These are phyloP conservation scores for Drosophila asahinai DNA, from an alignment of 1,140 invertebrate genomes.

Conservation along the genomic window DNA sequence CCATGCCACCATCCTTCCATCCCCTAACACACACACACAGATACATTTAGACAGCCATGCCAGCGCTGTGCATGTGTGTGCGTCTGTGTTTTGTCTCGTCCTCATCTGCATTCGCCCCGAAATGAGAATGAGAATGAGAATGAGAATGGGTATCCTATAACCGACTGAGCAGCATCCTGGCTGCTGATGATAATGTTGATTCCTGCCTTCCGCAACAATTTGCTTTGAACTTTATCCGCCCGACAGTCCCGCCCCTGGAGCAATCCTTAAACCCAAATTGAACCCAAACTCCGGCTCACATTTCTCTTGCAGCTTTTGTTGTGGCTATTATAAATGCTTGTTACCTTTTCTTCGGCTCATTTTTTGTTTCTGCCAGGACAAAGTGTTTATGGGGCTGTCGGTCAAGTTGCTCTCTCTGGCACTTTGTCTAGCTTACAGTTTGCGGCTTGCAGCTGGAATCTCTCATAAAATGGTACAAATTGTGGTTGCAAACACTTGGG, in stretches of 20 bases:
- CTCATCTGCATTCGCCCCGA: constrained; percentile 65
- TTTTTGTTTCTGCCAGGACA: constrained; percentile 31
- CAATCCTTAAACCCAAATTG: constrained; percentile 16
- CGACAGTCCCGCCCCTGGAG: not conserved
- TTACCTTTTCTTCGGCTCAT: constrained; percentile 49
- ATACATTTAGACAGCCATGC: constrained; percentile 27
- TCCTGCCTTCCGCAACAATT: constrained; percentile 83
- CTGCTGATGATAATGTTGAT: constrained; percentile 81
- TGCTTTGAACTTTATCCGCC: constrained; percentile 70
- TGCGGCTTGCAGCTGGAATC: constrained; percentile 28
- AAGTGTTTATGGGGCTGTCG: constrained; percentile 54
- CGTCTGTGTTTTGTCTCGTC: constrained; percentile 35
- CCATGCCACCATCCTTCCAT: not conserved
- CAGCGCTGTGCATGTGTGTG: constrained; percentile 7
- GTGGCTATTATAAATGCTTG: constrained; percentile 51
- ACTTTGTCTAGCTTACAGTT: constrained; percentile 40
- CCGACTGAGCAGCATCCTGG: constrained; percentile 63
- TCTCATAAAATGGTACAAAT: constrained; percentile 13
- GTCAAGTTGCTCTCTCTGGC: constrained; percentile 43
- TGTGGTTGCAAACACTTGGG: constrained; percentile 23
- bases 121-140: constrained; percentile 47
- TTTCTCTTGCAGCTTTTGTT: constrained; percentile 45
- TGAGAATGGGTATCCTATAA: constrained; percentile 57
- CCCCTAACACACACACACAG: constrained; percentile 13
- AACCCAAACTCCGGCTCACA: constrained; percentile 25